phyloP scores from a whole-genome alignment of 2,888 invertebrate genomes.

The Brachyptera risi region DNA sequence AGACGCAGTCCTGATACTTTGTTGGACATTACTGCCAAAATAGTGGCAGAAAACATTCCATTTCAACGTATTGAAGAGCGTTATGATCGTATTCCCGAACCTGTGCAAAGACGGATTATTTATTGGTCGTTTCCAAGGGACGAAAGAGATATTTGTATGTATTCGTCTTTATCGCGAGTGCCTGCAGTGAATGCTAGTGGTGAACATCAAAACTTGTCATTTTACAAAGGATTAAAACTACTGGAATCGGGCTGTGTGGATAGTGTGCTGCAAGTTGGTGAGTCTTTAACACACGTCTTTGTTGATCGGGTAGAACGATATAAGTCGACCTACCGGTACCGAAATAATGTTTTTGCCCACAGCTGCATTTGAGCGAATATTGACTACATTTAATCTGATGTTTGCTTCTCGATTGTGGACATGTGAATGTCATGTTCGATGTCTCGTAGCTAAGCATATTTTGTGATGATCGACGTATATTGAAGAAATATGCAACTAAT shows the following conservation, averaged over 20 bases:
- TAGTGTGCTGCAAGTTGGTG: constrained; percentile 84
- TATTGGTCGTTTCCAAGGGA: constrained; percentile 87
- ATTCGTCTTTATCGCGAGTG: constrained; percentile 68
- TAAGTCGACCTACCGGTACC: too few species aligned
- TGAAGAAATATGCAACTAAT: too few species aligned
- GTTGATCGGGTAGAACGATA: neutral
- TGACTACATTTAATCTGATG: too few species aligned
- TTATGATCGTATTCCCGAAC: constrained; percentile 83
- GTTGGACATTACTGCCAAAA: constrained; percentile 77
- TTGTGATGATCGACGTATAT: too few species aligned
- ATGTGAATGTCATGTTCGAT: too few species aligned
- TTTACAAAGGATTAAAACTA: constrained; percentile 80
- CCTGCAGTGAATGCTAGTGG: constrained; percentile 48
- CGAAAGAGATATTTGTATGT: constrained; percentile 86
- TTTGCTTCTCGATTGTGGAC: too few species aligned
- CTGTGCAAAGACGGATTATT: constrained; percentile 81
- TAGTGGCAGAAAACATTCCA: constrained; percentile 78
- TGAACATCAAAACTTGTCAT: constrained; percentile 72
- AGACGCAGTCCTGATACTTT: constrained; percentile 58
- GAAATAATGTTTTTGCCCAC: neutral
- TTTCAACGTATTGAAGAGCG: constrained; percentile 84
- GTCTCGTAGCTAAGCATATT: too few species aligned
- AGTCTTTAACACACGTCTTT: too few species aligned
- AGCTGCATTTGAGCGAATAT: too few species aligned
- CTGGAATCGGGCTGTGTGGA: constrained; percentile 79